Base-by-base conservation (phyloP, 2,113 vertebrate species). In the Oncorhynchus tshawytscha region DNA sequence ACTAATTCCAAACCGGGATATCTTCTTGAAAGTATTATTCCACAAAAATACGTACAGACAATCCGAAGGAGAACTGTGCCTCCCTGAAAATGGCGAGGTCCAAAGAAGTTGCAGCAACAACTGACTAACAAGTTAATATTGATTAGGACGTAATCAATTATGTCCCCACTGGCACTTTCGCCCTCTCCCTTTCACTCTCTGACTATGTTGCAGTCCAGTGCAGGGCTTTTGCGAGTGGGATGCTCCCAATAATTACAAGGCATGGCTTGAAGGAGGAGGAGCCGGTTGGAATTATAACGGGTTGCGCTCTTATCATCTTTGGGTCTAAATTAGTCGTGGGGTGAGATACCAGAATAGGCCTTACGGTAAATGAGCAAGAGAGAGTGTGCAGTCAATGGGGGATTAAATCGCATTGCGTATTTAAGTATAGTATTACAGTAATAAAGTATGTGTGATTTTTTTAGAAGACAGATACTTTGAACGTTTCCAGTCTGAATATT, bases 91-190 rank as follows among this genome's bases (percentile, higher is more conserved):
- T 92, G 91, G 94, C 94, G 94, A 95, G 93, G 92, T 94, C 93
- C 93, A 92, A 93, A 95, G 94, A 18, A 95, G 94, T 94, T 92
- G 92, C 93, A 92, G 92, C 92, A 94, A 94, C 96, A 95, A 97
- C 95, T 94, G 95, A 96, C 97, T 99, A 99, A 98, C 97, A 98
- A 99, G 97, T 99, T 97, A 95, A 95, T 96, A 96, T 97, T 96
- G 97, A 97, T 97, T 95, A 95, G 94, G 94, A 95, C 95, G 94
- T 95, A 94, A 97, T 99, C 97, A 97, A 97, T 98, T 97, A 97
- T 96, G 16, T 54, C 95, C 95, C 93, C 95, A 94, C 92, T 94
- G 94, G 94, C 96, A 96, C 95, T 95, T 94, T 90, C 92, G 88
- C 92, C 91, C 86, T 94, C 90, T 94, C 88, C 82, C 88, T 67